Evolutionary conservation across 1,140 invertebrate species (phyloP), one percentile per base, ranked within the genome.

Genomic region (Bactericera cockerelli): DNA sequence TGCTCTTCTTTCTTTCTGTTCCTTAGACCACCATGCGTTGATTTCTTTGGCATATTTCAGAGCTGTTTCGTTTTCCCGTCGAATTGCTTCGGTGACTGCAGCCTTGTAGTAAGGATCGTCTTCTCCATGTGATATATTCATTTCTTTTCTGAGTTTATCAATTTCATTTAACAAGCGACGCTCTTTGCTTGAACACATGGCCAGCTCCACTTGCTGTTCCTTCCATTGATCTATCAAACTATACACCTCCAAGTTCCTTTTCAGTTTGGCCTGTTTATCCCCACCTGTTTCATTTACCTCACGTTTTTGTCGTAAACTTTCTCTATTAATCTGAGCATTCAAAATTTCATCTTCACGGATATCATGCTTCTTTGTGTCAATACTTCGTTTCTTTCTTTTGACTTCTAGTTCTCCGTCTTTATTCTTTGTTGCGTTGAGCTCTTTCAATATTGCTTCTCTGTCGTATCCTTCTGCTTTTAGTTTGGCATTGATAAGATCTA

Each of bases 391-490:
- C 22, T 22, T 49, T 49, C 42, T 49, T 49, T n/a, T 49, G 3
- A 8, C n/a, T 22, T 6, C 42, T 6, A 49, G 42, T 49, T 49
- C 42, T 49, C 42, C 42, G 8, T 49, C 3, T 22, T 49, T 16
- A 49, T 49, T 49, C 19, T 49, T 49, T 6, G 42, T 49, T 16
- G 19, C 42, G 19, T 49, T 49, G 22, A 49, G 22, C 19, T 49
- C 42, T n/a, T n/a, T 49, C 42, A 49, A 10, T 3, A 49, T 16
- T 49, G 6, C 19, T n/a, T 49, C 42, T 22, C 22, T 49, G 19
- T 49, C 42, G n/a, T 49, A 49, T 16, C 42, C 42, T 49, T 49
- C 42, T 49, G n/a, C 22, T 49, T 22, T 49, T n/a, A 49, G n/a
- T 49, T 49, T 4, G 4, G n/a, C 42, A 49, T 49, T 22, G n/a